Evolutionary conservation across 2,888 invertebrate genomes (phyloP).

Genomic region (Adelphocoris suturalis): DNA sequence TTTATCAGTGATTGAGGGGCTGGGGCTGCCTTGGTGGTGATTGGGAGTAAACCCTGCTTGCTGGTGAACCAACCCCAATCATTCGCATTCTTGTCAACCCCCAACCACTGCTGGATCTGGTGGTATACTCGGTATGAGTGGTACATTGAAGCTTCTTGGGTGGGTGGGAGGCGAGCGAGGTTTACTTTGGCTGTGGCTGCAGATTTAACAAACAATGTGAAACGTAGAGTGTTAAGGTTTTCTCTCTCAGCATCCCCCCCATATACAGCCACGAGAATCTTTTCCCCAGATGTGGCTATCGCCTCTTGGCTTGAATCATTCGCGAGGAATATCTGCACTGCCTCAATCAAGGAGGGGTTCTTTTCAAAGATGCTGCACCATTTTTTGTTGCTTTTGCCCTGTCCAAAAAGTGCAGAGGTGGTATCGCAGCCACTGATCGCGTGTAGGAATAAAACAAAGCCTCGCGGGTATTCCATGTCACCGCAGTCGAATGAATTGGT

Average conservation of each 20-base stretch:
- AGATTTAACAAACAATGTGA: background rate
- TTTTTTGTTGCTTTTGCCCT: background rate
- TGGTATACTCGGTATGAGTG: background rate
- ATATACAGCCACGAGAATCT: background rate
- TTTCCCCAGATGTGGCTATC: background rate
- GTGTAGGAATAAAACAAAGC: background rate
- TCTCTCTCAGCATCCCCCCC: background rate
- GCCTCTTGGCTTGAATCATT: background rate
- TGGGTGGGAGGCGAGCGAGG: slow-evolving; percentile 12
- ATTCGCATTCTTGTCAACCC: too few species aligned
- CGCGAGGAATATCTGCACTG: background rate
- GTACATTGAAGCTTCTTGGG: background rate
- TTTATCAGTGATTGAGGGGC: too few species aligned
- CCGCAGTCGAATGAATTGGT: background rate
- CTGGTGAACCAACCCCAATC: too few species aligned
- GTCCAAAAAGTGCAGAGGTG: background rate
- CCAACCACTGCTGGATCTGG: too few species aligned
- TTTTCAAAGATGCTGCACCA: background rate
- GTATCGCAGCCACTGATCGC: slow-evolving; percentile 28
- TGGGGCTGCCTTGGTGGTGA: too few species aligned
- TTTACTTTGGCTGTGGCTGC: slow-evolving; percentile 8
- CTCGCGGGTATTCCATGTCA: too few species aligned
- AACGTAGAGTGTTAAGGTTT: slow-evolving; percentile 20
- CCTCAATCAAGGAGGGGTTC: background rate
- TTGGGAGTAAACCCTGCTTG: too few species aligned